Evolutionary conservation across 1,140 invertebrate genomes (phyloP).

Genomic region (Diprion similis): DNA sequence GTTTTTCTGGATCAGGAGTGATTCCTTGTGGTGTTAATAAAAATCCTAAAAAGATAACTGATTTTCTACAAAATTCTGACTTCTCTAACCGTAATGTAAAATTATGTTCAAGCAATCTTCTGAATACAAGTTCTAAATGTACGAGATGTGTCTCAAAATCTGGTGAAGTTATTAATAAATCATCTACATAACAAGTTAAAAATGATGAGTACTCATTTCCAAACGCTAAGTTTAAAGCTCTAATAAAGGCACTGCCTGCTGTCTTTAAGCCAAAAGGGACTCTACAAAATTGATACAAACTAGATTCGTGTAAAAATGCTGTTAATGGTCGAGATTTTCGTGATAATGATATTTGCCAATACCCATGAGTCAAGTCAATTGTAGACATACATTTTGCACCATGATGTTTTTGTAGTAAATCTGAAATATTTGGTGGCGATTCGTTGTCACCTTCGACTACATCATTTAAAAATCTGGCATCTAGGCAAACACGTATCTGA

Average conservation of each 20-base stretch:
- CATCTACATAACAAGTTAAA: constrained; percentile 26
- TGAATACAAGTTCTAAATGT: constrained; percentile 22
- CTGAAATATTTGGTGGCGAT: constrained; percentile 18
- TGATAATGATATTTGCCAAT: constrained; percentile 45
- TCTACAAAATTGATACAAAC: constrained; percentile 38
- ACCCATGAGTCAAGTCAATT: constrained; percentile 42
- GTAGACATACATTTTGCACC: constrained; percentile 27
- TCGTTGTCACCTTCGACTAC: constrained; percentile 27
- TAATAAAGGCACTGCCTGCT: constrained; percentile 42
- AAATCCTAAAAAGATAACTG: constrained; percentile 31
- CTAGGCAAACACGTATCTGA: constrained; percentile 24
- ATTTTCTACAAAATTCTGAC: constrained; percentile 22
- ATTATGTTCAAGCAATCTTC: constrained; percentile 22
- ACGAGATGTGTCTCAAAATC: constrained; percentile 18
- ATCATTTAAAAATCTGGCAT: constrained; percentile 29
- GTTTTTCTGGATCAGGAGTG: constrained; percentile 1
- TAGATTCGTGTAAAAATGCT: constrained; percentile 40
- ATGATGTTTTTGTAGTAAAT: constrained; percentile 21
- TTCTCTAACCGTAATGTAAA: constrained; percentile 32
- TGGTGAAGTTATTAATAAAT: constrained; percentile 25
- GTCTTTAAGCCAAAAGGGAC: constrained; percentile 48
- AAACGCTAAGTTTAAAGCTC: constrained; percentile 14
- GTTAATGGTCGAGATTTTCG: constrained; percentile 38
- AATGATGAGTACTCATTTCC: constrained; percentile 1
- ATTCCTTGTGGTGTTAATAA: constrained; percentile 11